Evolutionary conservation across 2,888 invertebrate genomes (phyloP), one percentile per base, ranked within the genome.

Genomic region (Sceliomorpha sp.): DNA sequence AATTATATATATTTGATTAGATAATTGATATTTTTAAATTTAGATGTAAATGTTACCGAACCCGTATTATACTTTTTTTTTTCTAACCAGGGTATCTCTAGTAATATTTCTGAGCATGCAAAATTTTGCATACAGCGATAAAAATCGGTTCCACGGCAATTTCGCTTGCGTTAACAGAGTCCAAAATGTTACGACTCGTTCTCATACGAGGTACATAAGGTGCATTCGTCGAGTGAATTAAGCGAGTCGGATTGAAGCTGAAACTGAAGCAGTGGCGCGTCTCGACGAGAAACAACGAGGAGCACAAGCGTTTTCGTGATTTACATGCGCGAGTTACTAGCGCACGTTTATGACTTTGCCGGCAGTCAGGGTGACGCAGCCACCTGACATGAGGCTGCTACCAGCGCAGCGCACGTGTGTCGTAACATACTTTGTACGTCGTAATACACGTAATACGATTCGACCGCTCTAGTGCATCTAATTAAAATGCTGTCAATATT

Each of bases 321-420:
- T 70, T 70, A 70, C 69, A 63, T 70, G 69, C 63, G 69, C 63
- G 69, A 63, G 69, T 70, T 59, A 70, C 60, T 56, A 50, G 60
- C 64, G 64, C 60, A 64, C 70, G 70, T 70, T 70, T 70, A 70
- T 70, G 70, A 70, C 60, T 68, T 48, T 50, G 55, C 67, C 29
- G 55, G 67, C 55, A 68, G 67, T 60, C 67, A 50, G 67, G 56
- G 60, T 68, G 60, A 68, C 67, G 67, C 56, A 42, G 50, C 67
- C 67, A 67, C 69, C 69, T 63, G 63, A 58, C 63, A 59, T 63
- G 58, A 58, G 58, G 53, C 63, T 51, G 63, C 69, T 59, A 59
- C 70, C 36, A 50, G 44, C 44, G 20, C 17, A 10, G 20, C 45
- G 26, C 37, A 29, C 36, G 50, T 55, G 47, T 62, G 40, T 47